Conservation (phyloP, 2,113 vertebrate species). For the Alexandromys fortis region DNA sequence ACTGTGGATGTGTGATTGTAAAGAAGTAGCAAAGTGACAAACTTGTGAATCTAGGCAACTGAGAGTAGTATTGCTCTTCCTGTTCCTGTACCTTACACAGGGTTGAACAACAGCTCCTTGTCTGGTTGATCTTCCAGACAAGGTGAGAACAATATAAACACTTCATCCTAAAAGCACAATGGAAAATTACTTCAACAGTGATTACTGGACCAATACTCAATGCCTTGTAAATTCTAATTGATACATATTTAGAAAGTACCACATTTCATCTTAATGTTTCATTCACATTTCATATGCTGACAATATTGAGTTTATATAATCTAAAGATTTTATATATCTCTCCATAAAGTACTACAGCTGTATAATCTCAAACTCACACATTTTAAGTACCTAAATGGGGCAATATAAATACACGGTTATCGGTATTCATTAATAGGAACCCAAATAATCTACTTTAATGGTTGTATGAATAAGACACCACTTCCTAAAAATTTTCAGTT, state of each 20-base stretch:
- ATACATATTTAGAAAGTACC: background rate
- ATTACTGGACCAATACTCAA: background rate
- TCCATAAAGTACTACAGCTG: too few species aligned
- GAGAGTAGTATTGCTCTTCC: background rate
- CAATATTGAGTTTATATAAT: background rate
- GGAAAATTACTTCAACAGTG: background rate
- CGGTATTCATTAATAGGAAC: background rate
- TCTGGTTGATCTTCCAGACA: background rate
- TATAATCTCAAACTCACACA: background rate
- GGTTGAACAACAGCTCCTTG: background rate
- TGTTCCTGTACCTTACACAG: background rate
- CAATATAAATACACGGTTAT: background rate
- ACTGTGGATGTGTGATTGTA: background rate
- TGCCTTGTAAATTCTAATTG: background rate
- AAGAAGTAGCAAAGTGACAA: background rate
- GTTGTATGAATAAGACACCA: background rate
- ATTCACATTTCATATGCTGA: background rate
- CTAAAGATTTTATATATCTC: background rate
- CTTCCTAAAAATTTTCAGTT: background rate
- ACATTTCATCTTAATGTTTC: background rate
- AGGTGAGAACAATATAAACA: background rate
- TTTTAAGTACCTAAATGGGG: background rate
- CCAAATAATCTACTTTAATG: background rate
- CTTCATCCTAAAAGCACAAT: background rate
- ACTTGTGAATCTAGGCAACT: background rate